Base-by-base conservation (phyloP, 2,797 vertebrate species). In the Schizopygopsis pylzovi region DNA sequence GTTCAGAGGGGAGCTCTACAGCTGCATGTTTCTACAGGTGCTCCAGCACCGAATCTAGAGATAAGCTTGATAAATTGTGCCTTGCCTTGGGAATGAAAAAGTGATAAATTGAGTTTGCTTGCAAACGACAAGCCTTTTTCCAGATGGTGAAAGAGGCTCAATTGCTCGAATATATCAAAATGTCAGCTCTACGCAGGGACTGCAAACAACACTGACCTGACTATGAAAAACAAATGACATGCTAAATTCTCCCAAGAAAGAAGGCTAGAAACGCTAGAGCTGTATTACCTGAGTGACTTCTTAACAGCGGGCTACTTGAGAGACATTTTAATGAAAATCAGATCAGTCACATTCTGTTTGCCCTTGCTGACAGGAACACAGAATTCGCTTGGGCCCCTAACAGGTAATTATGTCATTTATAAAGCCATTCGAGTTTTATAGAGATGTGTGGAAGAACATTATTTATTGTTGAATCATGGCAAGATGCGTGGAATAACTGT, bases 401-500 rank as follows among this genome's bases (percentile, higher is more conserved):
- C 67, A 88, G 90, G 84, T 87, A 90, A 89, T 90, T 41, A 92
- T 89, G 89, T 87, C 45, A 90, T 90, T 89, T 89, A 92, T 86
- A 85, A 87, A 88, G 84, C 43, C 71, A 54, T 87, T 75, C 78
- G 63, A 90, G 89, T 88, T 77, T 85, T 75, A 41, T 81, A 87
- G 88, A 20, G 37, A 79, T 56, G 15, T 16, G 37, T 45, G 65
- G 20, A 78, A 70, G 52, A 93, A 90, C 87, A 87, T 90, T 90
- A 81, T 89, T 85, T 84, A 83, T 84, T 89, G 86, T 82, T 85
- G 86, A 91, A 92, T 92, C 90, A 91, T 90, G 84, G 90, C 89
- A 82, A 81, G 83, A 89, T 84, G 81, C 83, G 81, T 91, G 90
- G 91, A 93, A 94, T 92, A 90, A 90, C 90, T 90, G 65, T 83